phyloP scores from a whole-genome alignment of 2,888 invertebrate genomes.

The Tipula unca region DNA sequence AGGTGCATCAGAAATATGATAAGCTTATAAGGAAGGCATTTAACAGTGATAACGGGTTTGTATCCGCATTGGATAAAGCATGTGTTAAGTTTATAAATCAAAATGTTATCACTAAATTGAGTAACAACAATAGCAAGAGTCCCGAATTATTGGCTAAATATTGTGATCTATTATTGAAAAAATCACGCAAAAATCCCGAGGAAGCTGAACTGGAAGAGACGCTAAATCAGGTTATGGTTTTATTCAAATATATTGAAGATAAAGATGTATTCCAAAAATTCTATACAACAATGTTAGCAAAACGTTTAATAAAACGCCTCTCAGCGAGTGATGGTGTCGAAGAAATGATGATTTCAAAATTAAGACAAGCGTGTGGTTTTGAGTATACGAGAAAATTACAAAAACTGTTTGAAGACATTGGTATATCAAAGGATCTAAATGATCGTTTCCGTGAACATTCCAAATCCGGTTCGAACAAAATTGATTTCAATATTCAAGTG shows the following conservation, averaged over 20 bases:
- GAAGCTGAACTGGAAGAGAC: slow-evolving; percentile 97
- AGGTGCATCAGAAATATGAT: slow-evolving; percentile 96
- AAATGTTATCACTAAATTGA: slow-evolving; percentile 88
- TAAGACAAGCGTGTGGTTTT: slow-evolving; percentile 98
- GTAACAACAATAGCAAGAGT: slow-evolving; percentile 87
- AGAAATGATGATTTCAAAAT: slow-evolving; percentile 98
- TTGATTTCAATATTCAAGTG: slow-evolving; percentile 95
- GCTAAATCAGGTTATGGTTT: slow-evolving; percentile 98
- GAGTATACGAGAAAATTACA: slow-evolving; percentile 99
- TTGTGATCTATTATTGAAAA: slow-evolving; percentile 93
- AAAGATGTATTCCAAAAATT: slow-evolving; percentile 99
- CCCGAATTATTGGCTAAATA: slow-evolving; percentile 97
- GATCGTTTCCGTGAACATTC: slow-evolving; percentile 89
- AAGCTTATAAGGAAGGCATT: slow-evolving; percentile 90
- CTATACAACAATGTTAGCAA: slow-evolving; percentile 98
- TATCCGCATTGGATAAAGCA: slow-evolving; percentile 93
- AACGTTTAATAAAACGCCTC: slow-evolving; percentile 93
- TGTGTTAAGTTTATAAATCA: slow-evolving; percentile 97
- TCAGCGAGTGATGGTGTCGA: slow-evolving; percentile 99
- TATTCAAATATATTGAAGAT: slow-evolving; percentile 99
- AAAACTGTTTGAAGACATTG: slow-evolving; percentile 98
- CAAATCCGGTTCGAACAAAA: slow-evolving; percentile 52
- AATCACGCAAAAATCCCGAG: slow-evolving; percentile 97
- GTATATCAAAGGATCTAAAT: slow-evolving; percentile 94
- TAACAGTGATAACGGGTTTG: slow-evolving; percentile 95